Percentiles rank a stretch among this genome's conserved stretches.
Evolutionary conservation across 2,888 invertebrate genomes (phyloP).

Genomic region (Dorcus parallelipipedus): DNA sequence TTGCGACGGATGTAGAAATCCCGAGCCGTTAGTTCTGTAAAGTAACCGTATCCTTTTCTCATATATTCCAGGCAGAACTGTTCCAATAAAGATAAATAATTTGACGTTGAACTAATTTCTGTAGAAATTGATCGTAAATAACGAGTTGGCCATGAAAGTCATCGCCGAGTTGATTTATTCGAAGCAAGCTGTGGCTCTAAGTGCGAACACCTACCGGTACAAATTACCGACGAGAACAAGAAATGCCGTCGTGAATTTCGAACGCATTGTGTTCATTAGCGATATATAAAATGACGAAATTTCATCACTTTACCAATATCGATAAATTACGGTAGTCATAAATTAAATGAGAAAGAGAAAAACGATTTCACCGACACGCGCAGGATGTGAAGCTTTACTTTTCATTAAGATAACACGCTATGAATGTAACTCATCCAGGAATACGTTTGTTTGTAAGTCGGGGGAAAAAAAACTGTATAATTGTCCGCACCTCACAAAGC

Average conservation of each 20-base stretch:
- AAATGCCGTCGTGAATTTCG: slow-evolving; percentile 7
- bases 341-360: too few species aligned
- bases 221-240: slow-evolving; percentile 25
- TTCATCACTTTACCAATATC: too few species aligned
- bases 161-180: slow-evolving; percentile 33
- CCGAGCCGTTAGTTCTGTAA: not conserved
- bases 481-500: too few species aligned
- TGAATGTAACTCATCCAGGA: too few species aligned
- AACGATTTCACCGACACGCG: too few species aligned
- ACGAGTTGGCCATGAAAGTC: slow-evolving; percentile 32
- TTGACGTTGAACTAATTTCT: slow-evolving; percentile 27
- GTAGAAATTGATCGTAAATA: slow-evolving; percentile 30
- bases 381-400: too few species aligned
- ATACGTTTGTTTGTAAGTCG: too few species aligned
- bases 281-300: too few species aligned
- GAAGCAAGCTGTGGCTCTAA: slow-evolving; percentile 30
- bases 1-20: not conserved
- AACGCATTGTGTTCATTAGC: not conserved
- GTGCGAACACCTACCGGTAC: slow-evolving; percentile 37
- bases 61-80: not conserved
- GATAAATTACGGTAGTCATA: too few species aligned
- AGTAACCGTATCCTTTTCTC: slow-evolving; percentile 2
- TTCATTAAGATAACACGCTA: too few species aligned
- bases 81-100: slow-evolving; percentile 21
- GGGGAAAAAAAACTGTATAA: too few species aligned